Conservation (phyloP, 2,888 invertebrate genomes). For the Drosophila multiciliata region DNA sequence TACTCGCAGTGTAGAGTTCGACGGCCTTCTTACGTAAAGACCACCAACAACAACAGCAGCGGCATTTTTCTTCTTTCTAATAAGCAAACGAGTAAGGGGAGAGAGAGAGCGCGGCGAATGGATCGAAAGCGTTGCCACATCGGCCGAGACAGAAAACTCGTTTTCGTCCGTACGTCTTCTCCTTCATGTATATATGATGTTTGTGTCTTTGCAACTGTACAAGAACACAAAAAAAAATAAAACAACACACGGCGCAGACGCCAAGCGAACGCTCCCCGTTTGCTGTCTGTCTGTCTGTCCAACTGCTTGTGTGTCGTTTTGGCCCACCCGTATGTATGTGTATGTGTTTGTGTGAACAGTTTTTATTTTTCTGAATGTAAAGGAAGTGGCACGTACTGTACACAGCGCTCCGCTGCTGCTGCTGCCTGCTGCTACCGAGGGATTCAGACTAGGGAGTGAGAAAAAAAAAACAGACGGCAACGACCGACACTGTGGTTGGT, state of each 20-base stretch:
- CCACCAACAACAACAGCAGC: constrained; percentile 60
- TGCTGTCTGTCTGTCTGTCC: constrained; percentile 29
- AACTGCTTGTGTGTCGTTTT: constrained; percentile 52
- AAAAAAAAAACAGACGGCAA: constrained; percentile 54
- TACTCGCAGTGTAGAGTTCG: constrained; percentile 69
- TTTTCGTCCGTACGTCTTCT: constrained; percentile 45
- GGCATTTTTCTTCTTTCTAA: constrained; percentile 74
- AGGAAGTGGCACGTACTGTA: constrained; percentile 80
- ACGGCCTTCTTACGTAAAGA: constrained; percentile 79
- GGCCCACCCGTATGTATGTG: constrained; percentile 37
- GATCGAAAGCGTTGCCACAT: constrained; percentile 63
- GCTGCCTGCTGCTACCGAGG: constrained; percentile 60
- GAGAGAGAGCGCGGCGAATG: constrained; percentile 25
- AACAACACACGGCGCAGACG: constrained; percentile 68
- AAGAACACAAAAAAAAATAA: constrained; percentile 61
- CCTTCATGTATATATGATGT: constrained; percentile 25
- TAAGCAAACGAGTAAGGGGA: constrained; percentile 51
- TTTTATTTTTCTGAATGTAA: constrained; percentile 80
- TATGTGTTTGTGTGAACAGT: constrained; percentile 56
- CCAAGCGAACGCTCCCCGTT: constrained; percentile 60
- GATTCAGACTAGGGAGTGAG: constrained; percentile 56
- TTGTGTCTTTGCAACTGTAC: constrained; percentile 76
- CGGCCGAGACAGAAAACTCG: constrained; percentile 56
- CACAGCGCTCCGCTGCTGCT: constrained; percentile 62
- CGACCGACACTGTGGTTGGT: constrained; percentile 44